Conservation (phyloP, 1,140 invertebrate genomes). For the Zaprionus africanus region DNA sequence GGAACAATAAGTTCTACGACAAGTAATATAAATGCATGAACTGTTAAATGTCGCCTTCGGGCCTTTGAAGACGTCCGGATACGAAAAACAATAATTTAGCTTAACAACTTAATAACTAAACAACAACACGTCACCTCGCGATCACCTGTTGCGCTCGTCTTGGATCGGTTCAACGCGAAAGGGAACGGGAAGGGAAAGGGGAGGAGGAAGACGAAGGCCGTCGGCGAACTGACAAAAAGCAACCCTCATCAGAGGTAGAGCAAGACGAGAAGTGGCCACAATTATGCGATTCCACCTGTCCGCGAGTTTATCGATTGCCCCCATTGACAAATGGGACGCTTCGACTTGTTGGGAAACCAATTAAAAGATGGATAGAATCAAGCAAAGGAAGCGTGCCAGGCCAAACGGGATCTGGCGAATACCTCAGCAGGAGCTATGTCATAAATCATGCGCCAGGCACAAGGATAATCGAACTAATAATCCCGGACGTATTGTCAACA, state of each 20-base stretch:
- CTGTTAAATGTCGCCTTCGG: conserved; percentile 70
- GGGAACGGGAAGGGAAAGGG: no score
- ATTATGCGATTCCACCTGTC: conserved; percentile 74
- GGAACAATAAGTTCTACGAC: conserved; percentile 38
- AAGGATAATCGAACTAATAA: conserved; percentile 57
- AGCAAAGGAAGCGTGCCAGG: conserved; percentile 13
- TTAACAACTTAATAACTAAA: conserved; percentile 81
- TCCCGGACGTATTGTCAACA: conserved; percentile 32
- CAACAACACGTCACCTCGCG: conserved; percentile 43
- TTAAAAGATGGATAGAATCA: conserved; percentile 69
- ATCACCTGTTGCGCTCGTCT: conserved; percentile 41
- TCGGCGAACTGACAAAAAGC: neutral
- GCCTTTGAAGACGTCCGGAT: conserved; percentile 18
- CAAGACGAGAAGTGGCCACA: conserved; percentile 15
- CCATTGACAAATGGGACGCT: conserved; percentile 79
- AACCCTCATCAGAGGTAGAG: conserved; percentile 13
- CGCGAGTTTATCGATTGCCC: conserved; percentile 77
- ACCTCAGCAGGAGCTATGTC: conserved; percentile 20
- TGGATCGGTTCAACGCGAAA: neutral
- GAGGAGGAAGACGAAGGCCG: neutral
- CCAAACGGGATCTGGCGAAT: conserved; percentile 38
- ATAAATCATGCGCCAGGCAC: conserved; percentile 23
- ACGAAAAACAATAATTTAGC: conserved; percentile 68
- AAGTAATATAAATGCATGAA: conserved; percentile 72
- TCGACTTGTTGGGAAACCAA: conserved; percentile 70